A percentile compares a stretch with the other conserved stretches of the same genome.
These are phyloP conservation scores for Gortyna flavago DNA, from an alignment of 2,888 invertebrate species.

Conservation along the genomic window DNA sequence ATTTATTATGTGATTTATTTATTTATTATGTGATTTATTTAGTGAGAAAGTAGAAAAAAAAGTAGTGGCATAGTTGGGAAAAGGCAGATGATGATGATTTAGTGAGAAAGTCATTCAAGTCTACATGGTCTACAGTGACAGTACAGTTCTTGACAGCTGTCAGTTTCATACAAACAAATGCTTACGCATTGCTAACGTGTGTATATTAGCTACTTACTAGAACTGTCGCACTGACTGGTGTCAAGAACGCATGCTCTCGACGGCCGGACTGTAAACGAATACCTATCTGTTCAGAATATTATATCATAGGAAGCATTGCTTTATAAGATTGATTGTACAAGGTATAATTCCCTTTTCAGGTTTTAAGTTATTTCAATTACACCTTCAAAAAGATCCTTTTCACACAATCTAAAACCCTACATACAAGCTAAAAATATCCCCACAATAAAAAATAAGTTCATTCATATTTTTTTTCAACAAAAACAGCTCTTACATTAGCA, in stretches of 20 bases:
- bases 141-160: not conserved
- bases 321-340: not conserved
- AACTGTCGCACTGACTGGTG: not conserved
- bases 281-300: not conserved
- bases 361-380: not conserved
- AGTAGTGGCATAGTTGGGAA: too few relatives aligned
- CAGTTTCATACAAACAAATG: not conserved
- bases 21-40: too few relatives aligned
- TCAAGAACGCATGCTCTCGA: not conserved
- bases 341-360: not conserved
- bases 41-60: too few relatives aligned
- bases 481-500: slow-evolving; percentile 23
- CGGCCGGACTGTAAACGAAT: not conserved
- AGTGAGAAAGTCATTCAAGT: not conserved
- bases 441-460: not conserved
- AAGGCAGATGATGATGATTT: too few relatives aligned
- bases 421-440: not conserved
- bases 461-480: slow-evolving; percentile 16
- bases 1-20: too few relatives aligned
- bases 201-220: not conserved
- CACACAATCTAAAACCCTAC: not conserved
- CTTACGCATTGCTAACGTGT: not conserved
- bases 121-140: not conserved
- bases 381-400: not conserved
- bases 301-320: not conserved